Evolutionary conservation across 2,888 invertebrate species (phyloP).

Genomic region (Caenorhabditis zanzibari): DNA sequence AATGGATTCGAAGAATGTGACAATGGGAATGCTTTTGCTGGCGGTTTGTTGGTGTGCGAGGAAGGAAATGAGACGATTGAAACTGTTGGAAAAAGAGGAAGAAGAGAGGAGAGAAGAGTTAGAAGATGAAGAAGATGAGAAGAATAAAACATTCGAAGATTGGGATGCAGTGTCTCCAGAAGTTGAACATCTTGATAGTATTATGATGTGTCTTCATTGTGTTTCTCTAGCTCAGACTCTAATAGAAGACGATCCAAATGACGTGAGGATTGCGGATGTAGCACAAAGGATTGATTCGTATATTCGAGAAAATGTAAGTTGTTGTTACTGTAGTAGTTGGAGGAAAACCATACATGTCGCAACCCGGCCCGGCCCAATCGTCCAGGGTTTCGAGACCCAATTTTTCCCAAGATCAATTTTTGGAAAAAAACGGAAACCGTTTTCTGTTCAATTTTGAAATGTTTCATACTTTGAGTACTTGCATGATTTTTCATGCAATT

Average conservation of each 20-base stretch:
- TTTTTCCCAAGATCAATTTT: too few relatives aligned
- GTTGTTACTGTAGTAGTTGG: too few relatives aligned
- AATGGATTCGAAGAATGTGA: slow-evolving; percentile 55
- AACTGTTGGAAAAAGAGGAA: not conserved
- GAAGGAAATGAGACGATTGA: slow-evolving; percentile 6
- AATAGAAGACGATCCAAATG: slow-evolving; percentile 2
- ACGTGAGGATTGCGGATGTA: slow-evolving; percentile 41
- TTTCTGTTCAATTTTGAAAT: too few relatives aligned
- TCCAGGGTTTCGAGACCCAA: too few relatives aligned
- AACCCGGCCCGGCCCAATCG: too few relatives aligned
- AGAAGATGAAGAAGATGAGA: slow-evolving; percentile 12
- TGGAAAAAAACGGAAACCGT: too few relatives aligned
- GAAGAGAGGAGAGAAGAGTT: not conserved
- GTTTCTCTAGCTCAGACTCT: slow-evolving; percentile 33
- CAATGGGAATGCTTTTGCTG: slow-evolving; percentile 45
- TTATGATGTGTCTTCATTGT: slow-evolving; percentile 59
- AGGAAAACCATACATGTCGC: too few relatives aligned
- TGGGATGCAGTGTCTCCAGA: slow-evolving; percentile 63
- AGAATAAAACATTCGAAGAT: slow-evolving; percentile 37
- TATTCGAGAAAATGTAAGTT: slow-evolving; percentile 57
- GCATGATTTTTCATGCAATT: too few relatives aligned
- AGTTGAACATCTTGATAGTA: slow-evolving; percentile 62
- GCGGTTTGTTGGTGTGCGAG: slow-evolving; percentile 55
- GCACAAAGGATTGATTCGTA: slow-evolving; percentile 56
- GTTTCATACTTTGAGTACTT: too few relatives aligned